These are phyloP conservation scores for Peromyscus melanophrys DNA, from an alignment of 2,797 vertebrate species.

Conservation along the genomic window DNA sequence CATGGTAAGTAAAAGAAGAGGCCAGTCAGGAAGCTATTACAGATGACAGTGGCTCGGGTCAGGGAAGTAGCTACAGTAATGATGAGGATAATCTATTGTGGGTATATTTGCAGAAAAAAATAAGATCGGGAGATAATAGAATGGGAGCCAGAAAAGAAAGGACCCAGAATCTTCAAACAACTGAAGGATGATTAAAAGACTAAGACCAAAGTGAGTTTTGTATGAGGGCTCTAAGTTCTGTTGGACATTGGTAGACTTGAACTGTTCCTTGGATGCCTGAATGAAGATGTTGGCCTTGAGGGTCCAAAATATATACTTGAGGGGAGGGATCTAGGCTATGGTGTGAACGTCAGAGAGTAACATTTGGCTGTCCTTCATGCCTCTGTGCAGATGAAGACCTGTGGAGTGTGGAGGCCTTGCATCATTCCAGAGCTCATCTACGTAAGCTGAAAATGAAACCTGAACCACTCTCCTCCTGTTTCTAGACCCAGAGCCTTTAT, in stretches of 20 bases:
- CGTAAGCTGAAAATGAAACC: slow-evolving; percentile 28
- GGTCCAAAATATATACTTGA: background rate
- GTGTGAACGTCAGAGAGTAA: background rate
- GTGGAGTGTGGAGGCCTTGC: background rate
- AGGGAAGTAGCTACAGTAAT: background rate
- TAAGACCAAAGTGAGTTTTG: background rate
- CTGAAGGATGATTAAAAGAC: background rate
- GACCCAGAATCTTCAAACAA: background rate
- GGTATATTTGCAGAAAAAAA: background rate
- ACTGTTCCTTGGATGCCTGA: background rate
- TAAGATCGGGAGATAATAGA: background rate
- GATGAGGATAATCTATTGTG: background rate
- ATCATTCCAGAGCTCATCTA: background rate
- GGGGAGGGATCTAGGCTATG: background rate
- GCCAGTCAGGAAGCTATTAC: background rate
- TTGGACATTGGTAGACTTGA: background rate
- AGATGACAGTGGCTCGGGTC: background rate
- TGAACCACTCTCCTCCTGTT: background rate
- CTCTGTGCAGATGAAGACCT: background rate
- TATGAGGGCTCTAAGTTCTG: background rate
- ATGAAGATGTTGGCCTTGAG: background rate
- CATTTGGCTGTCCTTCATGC: background rate
- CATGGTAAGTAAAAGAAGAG: background rate
- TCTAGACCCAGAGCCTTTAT: slow-evolving; percentile 38
- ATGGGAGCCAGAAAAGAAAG: background rate